Evolutionary conservation across 2,888 invertebrate species (phyloP).

Genomic region (Leucoptera coffeella): DNA sequence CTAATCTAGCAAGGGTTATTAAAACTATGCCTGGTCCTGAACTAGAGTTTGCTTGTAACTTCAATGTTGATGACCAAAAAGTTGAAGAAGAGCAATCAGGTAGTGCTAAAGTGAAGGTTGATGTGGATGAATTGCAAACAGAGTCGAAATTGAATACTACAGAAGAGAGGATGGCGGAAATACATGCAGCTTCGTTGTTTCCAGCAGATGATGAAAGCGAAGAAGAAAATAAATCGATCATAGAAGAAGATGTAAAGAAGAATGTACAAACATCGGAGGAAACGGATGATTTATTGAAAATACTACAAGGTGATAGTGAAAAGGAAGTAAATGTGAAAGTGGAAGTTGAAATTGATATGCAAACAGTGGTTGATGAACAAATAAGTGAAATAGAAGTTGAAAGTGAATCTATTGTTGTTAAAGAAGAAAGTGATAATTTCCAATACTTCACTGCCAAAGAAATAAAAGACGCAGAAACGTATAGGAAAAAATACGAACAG

Average conservation of each 20-base stretch:
- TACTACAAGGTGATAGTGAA: not conserved
- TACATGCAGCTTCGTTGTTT: not conserved
- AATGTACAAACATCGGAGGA: no score
- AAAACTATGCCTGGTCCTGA: constrained; percentile 44
- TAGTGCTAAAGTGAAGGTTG: constrained; percentile 31
- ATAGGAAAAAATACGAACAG: no score
- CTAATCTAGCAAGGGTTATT: constrained; percentile 39
- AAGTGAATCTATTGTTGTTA: not conserved
- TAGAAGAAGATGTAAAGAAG: not conserved
- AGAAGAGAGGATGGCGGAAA: not conserved
- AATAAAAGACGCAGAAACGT: constrained; percentile 24
- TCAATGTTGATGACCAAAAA: constrained; percentile 7
- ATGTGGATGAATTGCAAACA: not conserved
- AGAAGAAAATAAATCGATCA: not conserved
- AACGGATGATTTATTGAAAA: no score
- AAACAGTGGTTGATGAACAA: no score
- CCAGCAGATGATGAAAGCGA: not conserved
- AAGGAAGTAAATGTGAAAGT: no score
- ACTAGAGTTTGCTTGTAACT: constrained; percentile 32
- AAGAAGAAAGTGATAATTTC: constrained; percentile 8
- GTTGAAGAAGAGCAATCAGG: constrained; percentile 13
- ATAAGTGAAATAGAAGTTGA: not conserved
- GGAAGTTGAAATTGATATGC: no score
- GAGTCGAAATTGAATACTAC: not conserved
- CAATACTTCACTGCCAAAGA: constrained; percentile 31